Evolutionary conservation across 2,113 vertebrate genomes (phyloP), one percentile per base, ranked within the genome.

Genomic region (Hemiprocne comata): DNA sequence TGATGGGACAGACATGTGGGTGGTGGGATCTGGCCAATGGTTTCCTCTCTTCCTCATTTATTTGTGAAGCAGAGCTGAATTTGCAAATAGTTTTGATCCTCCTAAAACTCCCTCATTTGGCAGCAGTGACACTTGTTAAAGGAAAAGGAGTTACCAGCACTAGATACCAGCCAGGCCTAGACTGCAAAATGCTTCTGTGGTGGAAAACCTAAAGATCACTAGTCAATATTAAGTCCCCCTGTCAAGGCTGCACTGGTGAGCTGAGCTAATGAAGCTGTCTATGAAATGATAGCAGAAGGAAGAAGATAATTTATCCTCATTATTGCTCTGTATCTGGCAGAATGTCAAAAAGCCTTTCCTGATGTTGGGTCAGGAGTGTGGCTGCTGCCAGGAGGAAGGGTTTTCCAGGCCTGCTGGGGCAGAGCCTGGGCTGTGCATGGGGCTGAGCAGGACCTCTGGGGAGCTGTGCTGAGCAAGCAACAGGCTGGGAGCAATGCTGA

Each of bases 231-330:
- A 44, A 33, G n/a, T 13, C 17, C 9, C 20, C 14, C 15, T 61
- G 46, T 55, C 46, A 75, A 40, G 62, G 73, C 26, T 44, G 28
- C 15, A 16, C 38, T 50, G 40, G 38, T 21, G 40, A 92, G 51
- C 81, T 61, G 34, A 66, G 76, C 71, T 94, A 62, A 86, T 62
- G 77, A 86, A 95, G 65, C 50, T 89, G 80, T 55, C 65, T 38
- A 4, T 69, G 65, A 62, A 82, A 73, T 64, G 60, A 73, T n/a
- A 77, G 50, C 34, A 81, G 75, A 16, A 60, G 38, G 34, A 66
- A 54, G 44, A 57, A 70, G 50, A 70, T 23, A 65, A 89, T 64
- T 77, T 69, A 70, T 77, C n/a, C 36, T 42, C 26, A 7, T 81
- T 46, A 46, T 20, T 77, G 51, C 23, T 20, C 48, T 73, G 54